These are phyloP conservation scores for Microcebus tavaratra DNA, from an alignment of 2,113 vertebrate species.

Conservation along the genomic window DNA sequence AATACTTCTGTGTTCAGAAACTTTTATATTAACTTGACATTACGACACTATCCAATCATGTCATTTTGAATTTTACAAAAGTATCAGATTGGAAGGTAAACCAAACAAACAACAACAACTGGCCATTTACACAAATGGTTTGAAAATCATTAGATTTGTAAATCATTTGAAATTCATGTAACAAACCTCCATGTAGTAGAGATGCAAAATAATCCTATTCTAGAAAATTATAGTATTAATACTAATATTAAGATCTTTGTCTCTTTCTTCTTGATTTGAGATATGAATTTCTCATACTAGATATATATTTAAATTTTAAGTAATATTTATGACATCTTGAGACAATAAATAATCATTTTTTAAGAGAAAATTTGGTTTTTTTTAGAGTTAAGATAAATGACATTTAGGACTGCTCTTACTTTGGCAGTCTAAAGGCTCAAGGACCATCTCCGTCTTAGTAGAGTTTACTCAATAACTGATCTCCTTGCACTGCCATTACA, in stretches of 20 bases:
- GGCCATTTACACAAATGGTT: neutral
- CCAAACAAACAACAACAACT: neutral
- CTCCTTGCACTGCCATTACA: neutral
- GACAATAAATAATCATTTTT: neutral
- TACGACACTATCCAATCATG: neutral
- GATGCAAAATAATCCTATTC: neutral
- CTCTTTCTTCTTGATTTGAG: neutral
- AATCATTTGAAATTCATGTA: slow-evolving; percentile 16
- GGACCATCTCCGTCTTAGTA: neutral
- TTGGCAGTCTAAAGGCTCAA: neutral
- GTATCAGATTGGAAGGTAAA: neutral
- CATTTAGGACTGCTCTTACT: neutral
- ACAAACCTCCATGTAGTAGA: neutral
- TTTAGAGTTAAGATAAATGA: neutral
- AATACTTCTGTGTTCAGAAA: neutral
- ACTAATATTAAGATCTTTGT: neutral
- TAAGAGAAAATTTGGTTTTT: neutral
- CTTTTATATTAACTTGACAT: neutral
- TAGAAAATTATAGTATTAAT: neutral
- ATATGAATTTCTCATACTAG: neutral
- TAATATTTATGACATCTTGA: neutral
- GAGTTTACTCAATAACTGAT: neutral
- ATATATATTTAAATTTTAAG: neutral
- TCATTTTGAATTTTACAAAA: neutral
- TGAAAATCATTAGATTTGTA: neutral